A percentile compares a stretch with the other conserved stretches of the same genome.
Evolutionary conservation across 1,140 invertebrate species (phyloP).

Genomic region (Calephelis virginiensis): DNA sequence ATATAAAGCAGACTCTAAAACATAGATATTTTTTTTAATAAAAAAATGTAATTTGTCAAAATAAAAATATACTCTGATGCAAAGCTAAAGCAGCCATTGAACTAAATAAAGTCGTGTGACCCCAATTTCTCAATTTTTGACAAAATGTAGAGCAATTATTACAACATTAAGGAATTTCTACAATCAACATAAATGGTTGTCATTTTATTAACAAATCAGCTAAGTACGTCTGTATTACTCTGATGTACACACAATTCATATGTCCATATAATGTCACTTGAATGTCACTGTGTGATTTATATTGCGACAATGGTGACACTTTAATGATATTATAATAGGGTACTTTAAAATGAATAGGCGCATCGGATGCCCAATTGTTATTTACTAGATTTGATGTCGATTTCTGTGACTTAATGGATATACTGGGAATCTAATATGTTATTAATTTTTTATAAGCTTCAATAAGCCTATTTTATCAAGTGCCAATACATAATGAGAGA

Average conservation of each 20-base stretch:
- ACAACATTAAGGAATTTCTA: constrained; percentile 10
- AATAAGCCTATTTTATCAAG: too few species aligned
- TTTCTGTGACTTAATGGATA: constrained; percentile 26
- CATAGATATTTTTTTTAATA: too few species aligned
- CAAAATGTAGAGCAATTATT: constrained; percentile 7
- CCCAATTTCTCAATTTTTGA: neutral
- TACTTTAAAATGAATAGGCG: constrained; percentile 30
- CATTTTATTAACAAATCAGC: constrained; percentile 25
- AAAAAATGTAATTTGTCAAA: too few species aligned
- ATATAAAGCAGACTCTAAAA: too few species aligned
- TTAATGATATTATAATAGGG: constrained; percentile 42
- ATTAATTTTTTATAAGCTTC: neutral
- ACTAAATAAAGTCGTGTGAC: too few species aligned
- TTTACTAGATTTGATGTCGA: constrained; percentile 16
- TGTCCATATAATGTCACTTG: constrained; percentile 53
- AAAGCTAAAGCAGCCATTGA: too few species aligned
- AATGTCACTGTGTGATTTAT: constrained; percentile 42
- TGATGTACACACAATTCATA: constrained; percentile 46
- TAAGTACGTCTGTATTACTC: constrained; percentile 30
- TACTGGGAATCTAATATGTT: constrained; percentile 30
- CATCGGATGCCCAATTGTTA: constrained; percentile 38
- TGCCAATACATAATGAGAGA: too few species aligned
- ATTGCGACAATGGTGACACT: constrained; percentile 35
- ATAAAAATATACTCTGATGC: too few species aligned
- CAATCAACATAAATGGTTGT: constrained; percentile 7